phyloP scores from a whole-genome alignment of 2,113 vertebrate genomes.

The Emberiza fucata region DNA sequence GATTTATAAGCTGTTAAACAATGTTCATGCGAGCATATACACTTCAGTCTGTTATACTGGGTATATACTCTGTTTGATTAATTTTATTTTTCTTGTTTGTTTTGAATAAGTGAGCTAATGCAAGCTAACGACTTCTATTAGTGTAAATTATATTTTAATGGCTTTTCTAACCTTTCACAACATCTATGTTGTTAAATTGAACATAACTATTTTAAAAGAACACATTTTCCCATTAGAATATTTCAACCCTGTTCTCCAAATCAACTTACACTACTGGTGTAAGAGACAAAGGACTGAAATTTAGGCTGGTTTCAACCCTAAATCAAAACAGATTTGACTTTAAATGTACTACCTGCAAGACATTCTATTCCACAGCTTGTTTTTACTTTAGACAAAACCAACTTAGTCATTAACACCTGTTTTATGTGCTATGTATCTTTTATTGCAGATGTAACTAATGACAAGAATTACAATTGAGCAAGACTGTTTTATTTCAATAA shows the following conservation, averaged over 20 bases:
- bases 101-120: background rate
- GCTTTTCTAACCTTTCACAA: conserved; percentile 22
- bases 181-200: background rate
- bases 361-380: background rate
- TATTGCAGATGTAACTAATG: background rate
- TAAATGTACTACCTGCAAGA: background rate
- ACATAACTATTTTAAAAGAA: background rate
- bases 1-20: background rate
- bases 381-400: conserved; percentile 4
- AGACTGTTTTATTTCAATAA: background rate
- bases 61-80: background rate
- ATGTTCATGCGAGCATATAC: background rate
- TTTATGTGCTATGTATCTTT: background rate
- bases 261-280: background rate
- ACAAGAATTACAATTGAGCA: background rate
- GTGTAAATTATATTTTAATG: background rate
- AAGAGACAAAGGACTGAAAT: background rate
- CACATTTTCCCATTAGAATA: background rate
- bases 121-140: background rate
- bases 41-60: background rate
- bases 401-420: background rate
- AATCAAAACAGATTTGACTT: background rate
- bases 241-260: background rate
- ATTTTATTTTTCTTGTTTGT: background rate
- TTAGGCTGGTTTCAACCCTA: background rate